Conservation (phyloP, 2,797 vertebrate species). For the Characodon lateralis region DNA sequence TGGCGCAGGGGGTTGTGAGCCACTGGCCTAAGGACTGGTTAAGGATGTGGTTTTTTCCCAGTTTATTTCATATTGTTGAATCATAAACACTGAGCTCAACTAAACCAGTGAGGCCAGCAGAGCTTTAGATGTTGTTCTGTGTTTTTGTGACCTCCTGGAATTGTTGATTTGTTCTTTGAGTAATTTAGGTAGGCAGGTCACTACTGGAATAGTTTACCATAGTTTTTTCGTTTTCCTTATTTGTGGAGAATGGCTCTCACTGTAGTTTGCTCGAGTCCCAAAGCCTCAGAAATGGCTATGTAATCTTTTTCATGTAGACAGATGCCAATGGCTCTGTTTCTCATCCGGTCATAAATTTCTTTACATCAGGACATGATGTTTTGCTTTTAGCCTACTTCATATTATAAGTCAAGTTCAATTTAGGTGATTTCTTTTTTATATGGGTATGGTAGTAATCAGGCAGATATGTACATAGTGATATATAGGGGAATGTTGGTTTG, state of each 20-base stretch:
- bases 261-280: not conserved
- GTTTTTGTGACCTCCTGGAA: too few relatives aligned
- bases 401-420: not conserved
- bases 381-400: not conserved
- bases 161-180: not conserved
- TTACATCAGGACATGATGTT: not conserved
- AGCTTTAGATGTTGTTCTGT: too few relatives aligned
- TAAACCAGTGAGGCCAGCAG: too few relatives aligned
- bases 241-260: not conserved
- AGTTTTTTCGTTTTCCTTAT: not conserved
- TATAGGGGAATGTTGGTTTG: not conserved
- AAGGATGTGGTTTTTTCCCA: not conserved
- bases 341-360: not conserved
- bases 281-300: not conserved
- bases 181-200: not conserved
- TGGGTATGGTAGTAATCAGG: too few relatives aligned
- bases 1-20: too few relatives aligned
- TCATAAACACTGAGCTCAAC: not conserved
- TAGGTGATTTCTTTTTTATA: not conserved
- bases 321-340: not conserved
- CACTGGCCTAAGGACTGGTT: too few relatives aligned
- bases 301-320: not conserved
- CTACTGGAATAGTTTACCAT: not conserved
- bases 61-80: conserved; percentile 2
- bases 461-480: too few relatives aligned